A percentile compares a stretch with the other conserved stretches of the same genome.
Conservation (phyloP, 2,888 invertebrate genomes). For the Rotaria magnacalcarata region DNA sequence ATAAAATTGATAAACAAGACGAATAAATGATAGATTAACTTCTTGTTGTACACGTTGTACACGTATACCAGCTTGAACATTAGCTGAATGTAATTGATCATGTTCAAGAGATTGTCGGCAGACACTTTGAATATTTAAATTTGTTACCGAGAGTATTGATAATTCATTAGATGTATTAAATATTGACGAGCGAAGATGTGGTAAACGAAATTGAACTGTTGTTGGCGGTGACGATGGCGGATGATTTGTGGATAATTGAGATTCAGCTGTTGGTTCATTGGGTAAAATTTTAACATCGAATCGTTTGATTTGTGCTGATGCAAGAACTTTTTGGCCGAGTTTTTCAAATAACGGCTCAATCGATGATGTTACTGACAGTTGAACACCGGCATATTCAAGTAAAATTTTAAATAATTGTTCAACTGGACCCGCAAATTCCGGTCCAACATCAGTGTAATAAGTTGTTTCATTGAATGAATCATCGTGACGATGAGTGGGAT, state of each 20-base stretch:
- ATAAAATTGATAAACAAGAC: slow-evolving; percentile 43
- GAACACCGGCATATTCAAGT: slow-evolving; percentile 30
- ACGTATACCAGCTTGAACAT: slow-evolving; percentile 45
- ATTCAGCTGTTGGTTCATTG: neutral
- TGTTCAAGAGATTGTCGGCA: slow-evolving; percentile 9
- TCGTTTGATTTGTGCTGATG: neutral
- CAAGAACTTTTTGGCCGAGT: slow-evolving; percentile 24
- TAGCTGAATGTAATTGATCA: slow-evolving; percentile 38
- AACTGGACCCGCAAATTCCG: neutral
- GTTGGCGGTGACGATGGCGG: neutral
- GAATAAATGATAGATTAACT: neutral
- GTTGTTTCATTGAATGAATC: neutral
- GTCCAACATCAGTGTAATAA: neutral
- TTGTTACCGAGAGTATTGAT: neutral
- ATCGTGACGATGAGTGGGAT: neutral
- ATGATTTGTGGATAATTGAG: neutral
- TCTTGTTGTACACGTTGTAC: slow-evolving; percentile 70
- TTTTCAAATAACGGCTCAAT: slow-evolving; percentile 34
- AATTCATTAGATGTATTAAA: neutral
- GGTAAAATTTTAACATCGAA: slow-evolving; percentile 33
- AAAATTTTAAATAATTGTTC: slow-evolving; percentile 30
- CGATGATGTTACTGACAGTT: slow-evolving; percentile 12
- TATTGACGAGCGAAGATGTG: neutral
- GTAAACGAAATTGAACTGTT: neutral
- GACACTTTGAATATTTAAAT: slow-evolving; percentile 35